Base-by-base conservation (phyloP, 2,113 vertebrate genomes). In the Rhinolophus sinicus region DNA sequence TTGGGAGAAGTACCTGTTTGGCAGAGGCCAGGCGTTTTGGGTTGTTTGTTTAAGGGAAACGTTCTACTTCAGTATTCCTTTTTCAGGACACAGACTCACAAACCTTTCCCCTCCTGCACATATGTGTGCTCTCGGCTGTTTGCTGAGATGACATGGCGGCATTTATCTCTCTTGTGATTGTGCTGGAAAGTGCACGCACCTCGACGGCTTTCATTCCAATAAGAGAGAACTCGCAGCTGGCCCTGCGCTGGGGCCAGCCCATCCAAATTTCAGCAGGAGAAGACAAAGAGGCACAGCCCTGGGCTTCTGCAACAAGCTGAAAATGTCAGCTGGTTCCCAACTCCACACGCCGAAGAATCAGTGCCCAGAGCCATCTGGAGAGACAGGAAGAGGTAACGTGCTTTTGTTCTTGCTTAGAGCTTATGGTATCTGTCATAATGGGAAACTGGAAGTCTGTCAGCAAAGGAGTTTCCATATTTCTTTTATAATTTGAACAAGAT, bases 171-270 rank as follows among this genome's bases (percentile, higher is more conserved):
- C 40, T 28, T 24, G 9, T 33, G 65, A 60, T 19, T 52, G 40
- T 56, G 7, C 64, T 15, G 69, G 54, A 33, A n/a, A 5, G 10
- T 8, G 8, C n/a, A 8, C 1, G 0, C 0, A 24, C 75, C 64
- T 56, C 14, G 8, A 40, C 6, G 0, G 15, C 16, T 38, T 77
- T 65, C 0, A 0, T 84, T 73, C 40, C 69, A 14, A 3, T 21
- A 14, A 21, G 14, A 89, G 3, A 86, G 40, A 67, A 14, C 58
- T 15, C 8, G 0, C 22, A 84, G 35, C 58, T 12, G 9, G 16
- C 12, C 30, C 65, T 56, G 18, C 2, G 5, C 0, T 87, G 54
- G 44, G 8, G 15, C 52, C 40, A 33, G 65, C 86, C 16, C 60
- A 22, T 40, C n/a, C 91, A 28, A 22, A 6, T 60, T 78, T 84